Evolutionary conservation across 2,797 vertebrate genomes (phyloP).

Genomic region (Micrastur ruficollis): DNA sequence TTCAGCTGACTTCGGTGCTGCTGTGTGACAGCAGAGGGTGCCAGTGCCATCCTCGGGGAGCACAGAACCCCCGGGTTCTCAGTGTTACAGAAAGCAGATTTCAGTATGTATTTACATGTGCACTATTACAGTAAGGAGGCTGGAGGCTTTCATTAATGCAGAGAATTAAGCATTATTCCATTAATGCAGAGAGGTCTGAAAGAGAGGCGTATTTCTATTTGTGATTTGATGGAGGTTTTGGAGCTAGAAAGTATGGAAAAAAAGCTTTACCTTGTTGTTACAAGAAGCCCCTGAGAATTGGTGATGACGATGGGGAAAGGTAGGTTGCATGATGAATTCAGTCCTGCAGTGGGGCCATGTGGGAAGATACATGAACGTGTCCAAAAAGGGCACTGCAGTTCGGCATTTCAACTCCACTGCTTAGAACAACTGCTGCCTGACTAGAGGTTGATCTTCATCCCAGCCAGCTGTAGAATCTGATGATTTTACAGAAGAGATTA

Average conservation of each 20-base stretch:
- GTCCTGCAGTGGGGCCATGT: background rate
- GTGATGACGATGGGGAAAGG: background rate
- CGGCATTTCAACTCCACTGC: background rate
- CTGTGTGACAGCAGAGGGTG: constrained; percentile 55
- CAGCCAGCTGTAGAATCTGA: background rate
- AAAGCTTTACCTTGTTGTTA: background rate
- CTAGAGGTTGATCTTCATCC: background rate
- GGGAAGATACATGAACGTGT: accelerated
- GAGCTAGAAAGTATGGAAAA: background rate
- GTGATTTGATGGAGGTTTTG: background rate
- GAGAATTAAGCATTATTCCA: background rate
- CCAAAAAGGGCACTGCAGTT: background rate
- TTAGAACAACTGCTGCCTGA: background rate
- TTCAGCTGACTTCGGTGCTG: background rate
- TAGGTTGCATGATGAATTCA: background rate
- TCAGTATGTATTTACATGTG: accelerated
- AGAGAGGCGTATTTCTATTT: background rate
- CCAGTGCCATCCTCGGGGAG: constrained; percentile 1
- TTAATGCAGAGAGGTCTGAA: background rate
- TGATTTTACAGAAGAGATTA: background rate
- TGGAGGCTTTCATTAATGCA: background rate
- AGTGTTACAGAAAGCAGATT: background rate
- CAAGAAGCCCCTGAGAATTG: background rate
- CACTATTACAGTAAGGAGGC: background rate
- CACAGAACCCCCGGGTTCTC: background rate